phyloP scores from a whole-genome alignment of 2,113 vertebrate species.

The Xenus cinereus region DNA sequence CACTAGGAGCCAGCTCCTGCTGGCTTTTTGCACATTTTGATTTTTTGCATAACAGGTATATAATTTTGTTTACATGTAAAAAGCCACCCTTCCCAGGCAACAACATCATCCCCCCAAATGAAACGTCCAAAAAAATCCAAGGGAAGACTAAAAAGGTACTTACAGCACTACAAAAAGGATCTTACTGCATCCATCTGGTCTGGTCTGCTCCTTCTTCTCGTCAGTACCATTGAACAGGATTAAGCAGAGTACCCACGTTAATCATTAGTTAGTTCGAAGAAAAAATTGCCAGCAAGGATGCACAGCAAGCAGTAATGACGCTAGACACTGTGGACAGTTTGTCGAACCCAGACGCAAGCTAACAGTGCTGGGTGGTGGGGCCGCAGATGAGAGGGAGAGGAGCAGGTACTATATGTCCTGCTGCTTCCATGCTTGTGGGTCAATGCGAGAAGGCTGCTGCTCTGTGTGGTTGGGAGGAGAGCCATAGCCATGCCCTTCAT shows the following conservation, averaged over 20 bases:
- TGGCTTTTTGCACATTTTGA: not conserved
- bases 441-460: not conserved
- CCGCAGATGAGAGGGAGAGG: accelerated
- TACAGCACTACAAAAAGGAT: not conserved
- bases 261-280: conserved; percentile 46
- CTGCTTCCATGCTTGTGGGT: not conserved
- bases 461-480: not conserved
- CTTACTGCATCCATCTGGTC: not conserved
- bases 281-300: not conserved
- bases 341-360: not conserved
- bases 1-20: not conserved
- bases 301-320: not conserved
- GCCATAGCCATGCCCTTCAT: not conserved
- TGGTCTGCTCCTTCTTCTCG: not conserved
- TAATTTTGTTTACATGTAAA: not conserved
- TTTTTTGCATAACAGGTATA: not conserved
- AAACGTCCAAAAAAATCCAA: not conserved
- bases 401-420: not conserved
- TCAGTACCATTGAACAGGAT: not conserved
- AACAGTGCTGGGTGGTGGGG: not conserved
- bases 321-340: not conserved
- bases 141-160: not conserved
- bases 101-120: not conserved
- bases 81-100: not conserved
- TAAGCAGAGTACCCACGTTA: not conserved